Percentiles rank a stretch among this genome's conserved stretches.
These are phyloP conservation scores for Tetrax tetrax DNA, from an alignment of 2,113 vertebrate species.

Conservation along the genomic window DNA sequence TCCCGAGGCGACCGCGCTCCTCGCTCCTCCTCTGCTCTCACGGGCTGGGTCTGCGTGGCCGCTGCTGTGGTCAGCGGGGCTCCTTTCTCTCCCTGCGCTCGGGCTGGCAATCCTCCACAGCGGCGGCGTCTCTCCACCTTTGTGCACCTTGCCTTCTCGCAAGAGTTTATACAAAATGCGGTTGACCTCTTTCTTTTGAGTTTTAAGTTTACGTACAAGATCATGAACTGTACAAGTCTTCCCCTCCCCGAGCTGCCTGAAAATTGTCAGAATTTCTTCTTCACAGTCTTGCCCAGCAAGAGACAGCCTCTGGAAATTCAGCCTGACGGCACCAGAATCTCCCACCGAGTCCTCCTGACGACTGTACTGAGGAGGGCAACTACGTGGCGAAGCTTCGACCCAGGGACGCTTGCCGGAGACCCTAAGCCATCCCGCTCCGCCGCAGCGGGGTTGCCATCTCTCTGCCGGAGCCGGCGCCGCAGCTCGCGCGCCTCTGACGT, in stretches of 20 bases:
- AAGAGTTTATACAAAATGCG: constrained; percentile 80
- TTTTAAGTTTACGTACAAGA: constrained; percentile 71
- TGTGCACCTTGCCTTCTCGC: constrained; percentile 62
- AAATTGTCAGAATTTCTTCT: constrained; percentile 17
- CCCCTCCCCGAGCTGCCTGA: constrained; percentile 71
- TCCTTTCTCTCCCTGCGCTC: neutral
- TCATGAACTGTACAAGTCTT: constrained; percentile 69
- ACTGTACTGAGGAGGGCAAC: accelerated
- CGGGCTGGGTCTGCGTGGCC: accelerated
- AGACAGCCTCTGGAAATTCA: constrained; percentile 45
- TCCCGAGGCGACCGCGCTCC: neutral
- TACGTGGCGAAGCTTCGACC: accelerated
- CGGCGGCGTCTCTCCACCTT: constrained; percentile 69
- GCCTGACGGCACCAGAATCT: neutral
- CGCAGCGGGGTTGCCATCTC: neutral
- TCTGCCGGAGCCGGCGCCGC: neutral
- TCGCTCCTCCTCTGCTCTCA: neutral
- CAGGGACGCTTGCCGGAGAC: neutral
- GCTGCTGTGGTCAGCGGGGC: neutral
- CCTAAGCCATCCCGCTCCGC: neutral
- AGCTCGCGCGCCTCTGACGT: neutral
- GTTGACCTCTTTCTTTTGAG: constrained; percentile 85
- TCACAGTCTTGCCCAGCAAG: neutral
- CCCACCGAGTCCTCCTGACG: accelerated
- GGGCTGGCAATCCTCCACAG: constrained; percentile 73